phyloP scores from a whole-genome alignment of 2,797 vertebrate species.

The Sparus aurata region DNA sequence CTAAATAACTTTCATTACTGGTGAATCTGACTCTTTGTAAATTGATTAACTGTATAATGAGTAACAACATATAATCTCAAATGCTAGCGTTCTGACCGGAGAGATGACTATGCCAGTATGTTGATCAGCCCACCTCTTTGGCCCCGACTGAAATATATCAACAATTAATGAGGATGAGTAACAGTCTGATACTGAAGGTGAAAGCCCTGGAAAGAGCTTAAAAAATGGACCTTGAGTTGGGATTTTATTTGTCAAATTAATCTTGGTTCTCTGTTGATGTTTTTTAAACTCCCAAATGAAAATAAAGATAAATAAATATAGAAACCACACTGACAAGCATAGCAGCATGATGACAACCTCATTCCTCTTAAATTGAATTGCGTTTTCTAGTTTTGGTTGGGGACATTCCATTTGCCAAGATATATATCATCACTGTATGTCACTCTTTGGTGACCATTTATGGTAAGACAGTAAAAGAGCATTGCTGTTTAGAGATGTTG shows the following conservation, averaged over 20 bases:
- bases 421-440: constrained; percentile 1
- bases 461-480: constrained; percentile 25
- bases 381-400: neutral
- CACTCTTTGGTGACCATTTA: constrained; percentile 38
- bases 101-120: neutral
- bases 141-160: neutral
- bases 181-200: neutral
- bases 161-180: too few species aligned
- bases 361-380: neutral
- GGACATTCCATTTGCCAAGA: constrained; percentile 20
- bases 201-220: neutral
- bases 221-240: neutral
- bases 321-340: neutral
- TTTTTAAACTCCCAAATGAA: neutral
- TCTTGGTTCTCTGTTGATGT: neutral
- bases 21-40: neutral
- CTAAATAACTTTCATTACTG: neutral
- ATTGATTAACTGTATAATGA: neutral
- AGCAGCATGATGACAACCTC: too few species aligned
- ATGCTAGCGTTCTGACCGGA: neutral
- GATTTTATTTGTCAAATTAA: neutral
- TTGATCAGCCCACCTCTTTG: neutral
- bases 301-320: neutral
- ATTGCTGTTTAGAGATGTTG: constrained; percentile 45
- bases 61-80: too few species aligned